phyloP scores from a whole-genome alignment of 2,797 vertebrate species.

The Sylvia borin region DNA sequence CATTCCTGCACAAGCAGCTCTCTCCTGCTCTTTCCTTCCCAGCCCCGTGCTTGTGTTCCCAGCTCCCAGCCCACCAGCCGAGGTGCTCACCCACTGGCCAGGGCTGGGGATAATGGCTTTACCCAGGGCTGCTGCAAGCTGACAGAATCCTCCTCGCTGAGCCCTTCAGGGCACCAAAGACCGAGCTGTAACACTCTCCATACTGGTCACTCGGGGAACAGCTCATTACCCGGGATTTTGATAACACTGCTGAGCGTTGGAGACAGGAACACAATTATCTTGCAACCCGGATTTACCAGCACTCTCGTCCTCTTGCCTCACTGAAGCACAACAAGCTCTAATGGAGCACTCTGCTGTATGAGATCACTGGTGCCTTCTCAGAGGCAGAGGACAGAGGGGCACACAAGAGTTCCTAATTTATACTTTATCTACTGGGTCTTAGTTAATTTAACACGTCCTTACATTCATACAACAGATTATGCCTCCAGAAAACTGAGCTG shows the following conservation, averaged over 20 bases:
- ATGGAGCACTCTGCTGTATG: background rate
- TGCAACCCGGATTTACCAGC: background rate
- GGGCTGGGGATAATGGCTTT: background rate
- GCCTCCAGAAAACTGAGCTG: background rate
- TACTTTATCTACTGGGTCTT: background rate
- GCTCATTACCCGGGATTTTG: background rate
- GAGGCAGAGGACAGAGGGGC: background rate
- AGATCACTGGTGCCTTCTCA: background rate
- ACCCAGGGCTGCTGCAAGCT: background rate
- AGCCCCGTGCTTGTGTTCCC: fast-evolving
- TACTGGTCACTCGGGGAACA: fast-evolving
- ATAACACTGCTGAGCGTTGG: fast-evolving
- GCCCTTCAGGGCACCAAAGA: background rate
- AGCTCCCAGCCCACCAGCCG: fast-evolving
- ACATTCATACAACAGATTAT: slow-evolving; percentile 1
- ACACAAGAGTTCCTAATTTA: background rate
- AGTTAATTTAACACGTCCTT: slow-evolving; percentile 40
- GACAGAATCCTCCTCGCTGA: background rate
- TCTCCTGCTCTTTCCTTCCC: background rate
- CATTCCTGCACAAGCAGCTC: background rate
- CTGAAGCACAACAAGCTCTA: background rate
- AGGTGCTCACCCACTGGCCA: background rate
- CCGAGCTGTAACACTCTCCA: background rate
- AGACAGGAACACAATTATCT: background rate
- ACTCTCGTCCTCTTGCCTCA: background rate